phyloP scores from a whole-genome alignment of 2,113 vertebrate genomes.

The Himantopus leucocephalus region DNA sequence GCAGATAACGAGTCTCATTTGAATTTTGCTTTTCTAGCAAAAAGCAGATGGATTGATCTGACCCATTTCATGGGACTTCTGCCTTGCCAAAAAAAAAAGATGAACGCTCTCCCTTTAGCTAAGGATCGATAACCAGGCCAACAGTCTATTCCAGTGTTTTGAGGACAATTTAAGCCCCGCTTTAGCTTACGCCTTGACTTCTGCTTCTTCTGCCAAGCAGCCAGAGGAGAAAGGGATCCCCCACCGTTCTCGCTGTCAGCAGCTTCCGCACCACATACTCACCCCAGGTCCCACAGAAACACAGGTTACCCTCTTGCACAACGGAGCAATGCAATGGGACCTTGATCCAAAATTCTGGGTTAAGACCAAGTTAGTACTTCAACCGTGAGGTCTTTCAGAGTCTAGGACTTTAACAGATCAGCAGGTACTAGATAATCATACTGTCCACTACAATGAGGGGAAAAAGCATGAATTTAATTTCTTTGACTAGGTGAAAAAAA shows the following conservation, averaged over 20 bases:
- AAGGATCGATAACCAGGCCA: neutral
- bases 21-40: slow-evolving; percentile 19
- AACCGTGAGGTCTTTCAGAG: neutral
- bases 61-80: neutral
- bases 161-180: neutral
- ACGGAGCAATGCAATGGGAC: neutral
- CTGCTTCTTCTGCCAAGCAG: neutral
- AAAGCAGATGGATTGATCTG: slow-evolving; percentile 1
- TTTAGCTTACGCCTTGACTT: neutral
- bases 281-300: neutral
- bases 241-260: accelerated
- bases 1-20: neutral
- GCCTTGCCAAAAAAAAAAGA: neutral
- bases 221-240: neutral
- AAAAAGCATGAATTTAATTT: neutral
- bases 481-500: neutral
- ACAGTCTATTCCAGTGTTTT: neutral
- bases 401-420: neutral
- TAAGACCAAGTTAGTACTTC: neutral
- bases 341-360: neutral
- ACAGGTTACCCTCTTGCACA: neutral
- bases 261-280: neutral
- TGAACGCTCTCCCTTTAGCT: neutral
- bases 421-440: neutral
- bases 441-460: neutral